Percentiles rank a stretch among this genome's conserved stretches.
Conservation (phyloP, 1,140 invertebrate species). For the Anagrus nilaparvatae region DNA sequence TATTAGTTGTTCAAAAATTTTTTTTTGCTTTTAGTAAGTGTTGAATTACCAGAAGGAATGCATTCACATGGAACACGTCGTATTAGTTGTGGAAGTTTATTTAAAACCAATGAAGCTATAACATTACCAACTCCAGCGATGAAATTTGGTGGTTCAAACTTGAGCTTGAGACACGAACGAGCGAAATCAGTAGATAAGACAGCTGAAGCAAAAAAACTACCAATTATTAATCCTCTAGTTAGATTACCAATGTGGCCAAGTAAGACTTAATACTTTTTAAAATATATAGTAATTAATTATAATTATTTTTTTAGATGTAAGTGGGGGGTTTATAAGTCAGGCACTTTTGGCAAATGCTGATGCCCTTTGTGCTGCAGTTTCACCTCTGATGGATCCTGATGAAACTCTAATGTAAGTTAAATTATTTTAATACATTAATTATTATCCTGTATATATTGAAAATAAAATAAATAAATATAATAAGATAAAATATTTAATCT, state of each 20-base stretch:
- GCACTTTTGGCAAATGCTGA: slow-evolving; percentile 93
- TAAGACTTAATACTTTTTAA: slow-evolving; percentile 26
- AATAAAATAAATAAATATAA: not conserved
- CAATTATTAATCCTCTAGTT: slow-evolving; percentile 84
- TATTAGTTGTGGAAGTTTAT: slow-evolving; percentile 67
- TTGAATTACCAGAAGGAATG: slow-evolving; percentile 32
- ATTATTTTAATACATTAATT: slow-evolving; percentile 6
- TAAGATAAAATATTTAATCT: not conserved
- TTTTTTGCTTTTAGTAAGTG: slow-evolving; percentile 26
- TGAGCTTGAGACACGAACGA: slow-evolving; percentile 34
- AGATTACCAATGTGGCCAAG: slow-evolving; percentile 78
- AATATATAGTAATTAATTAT: slow-evolving; percentile 11
- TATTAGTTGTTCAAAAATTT: not conserved
- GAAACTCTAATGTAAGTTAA: slow-evolving; percentile 63
- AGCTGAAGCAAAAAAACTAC: slow-evolving; percentile 58
- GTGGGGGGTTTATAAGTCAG: slow-evolving; percentile 70
- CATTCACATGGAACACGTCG: slow-evolving; percentile 63
- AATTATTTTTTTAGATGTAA: slow-evolving; percentile 42
- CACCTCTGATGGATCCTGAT: slow-evolving; percentile 85
- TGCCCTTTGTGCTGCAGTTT: slow-evolving; percentile 87
- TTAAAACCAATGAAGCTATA: slow-evolving; percentile 49
- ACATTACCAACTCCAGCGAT: slow-evolving; percentile 47
- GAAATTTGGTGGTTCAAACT: slow-evolving; percentile 37
- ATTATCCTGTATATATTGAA: slow-evolving; percentile 4
- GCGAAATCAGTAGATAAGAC: slow-evolving; percentile 43